A percentile compares a stretch with the other conserved stretches of the same genome.
phyloP scores from a whole-genome alignment of 2,888 invertebrate genomes.

The Didymodactylos carnosus region DNA sequence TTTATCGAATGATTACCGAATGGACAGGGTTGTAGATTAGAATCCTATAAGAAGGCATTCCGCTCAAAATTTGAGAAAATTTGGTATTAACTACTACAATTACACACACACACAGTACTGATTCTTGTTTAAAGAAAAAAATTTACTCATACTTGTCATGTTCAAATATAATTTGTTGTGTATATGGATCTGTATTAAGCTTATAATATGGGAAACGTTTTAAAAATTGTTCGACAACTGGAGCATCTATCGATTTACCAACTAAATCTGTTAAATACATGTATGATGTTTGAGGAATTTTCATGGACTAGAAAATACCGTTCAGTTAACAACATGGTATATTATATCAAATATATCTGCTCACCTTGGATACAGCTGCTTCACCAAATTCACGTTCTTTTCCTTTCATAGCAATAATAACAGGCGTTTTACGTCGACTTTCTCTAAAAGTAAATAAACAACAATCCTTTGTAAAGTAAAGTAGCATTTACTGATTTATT shows the following conservation, averaged over 20 bases:
- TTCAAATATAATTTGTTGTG: slow-evolving; percentile 61
- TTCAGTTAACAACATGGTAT: background rate
- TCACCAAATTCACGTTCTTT: slow-evolving; percentile 76
- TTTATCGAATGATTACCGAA: too few relatives aligned
- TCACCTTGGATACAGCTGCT: slow-evolving; percentile 60
- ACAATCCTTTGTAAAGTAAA: too few relatives aligned
- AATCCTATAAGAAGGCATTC: too few relatives aligned
- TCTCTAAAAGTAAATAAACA: too few relatives aligned
- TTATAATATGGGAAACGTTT: slow-evolving; percentile 69
- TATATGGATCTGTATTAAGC: slow-evolving; percentile 54
- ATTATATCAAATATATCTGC: background rate
- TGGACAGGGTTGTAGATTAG: too few relatives aligned
- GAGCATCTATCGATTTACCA: slow-evolving; percentile 73
- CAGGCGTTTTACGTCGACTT: slow-evolving; percentile 83
- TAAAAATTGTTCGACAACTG: slow-evolving; percentile 60
- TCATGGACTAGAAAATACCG: slow-evolving; percentile 22
- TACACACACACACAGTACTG: too few relatives aligned
- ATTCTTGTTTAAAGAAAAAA: too few relatives aligned
- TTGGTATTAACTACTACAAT: too few relatives aligned
- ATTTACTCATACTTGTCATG: slow-evolving; percentile 47
- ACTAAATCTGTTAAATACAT: slow-evolving; percentile 68
- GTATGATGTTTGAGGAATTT: slow-evolving; percentile 71
- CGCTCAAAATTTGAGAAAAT: too few relatives aligned
- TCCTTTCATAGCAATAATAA: slow-evolving; percentile 61
- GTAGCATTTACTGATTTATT: background rate